Evolutionary conservation across 2,113 vertebrate species (phyloP).

Genomic region (Symphodus melops): DNA sequence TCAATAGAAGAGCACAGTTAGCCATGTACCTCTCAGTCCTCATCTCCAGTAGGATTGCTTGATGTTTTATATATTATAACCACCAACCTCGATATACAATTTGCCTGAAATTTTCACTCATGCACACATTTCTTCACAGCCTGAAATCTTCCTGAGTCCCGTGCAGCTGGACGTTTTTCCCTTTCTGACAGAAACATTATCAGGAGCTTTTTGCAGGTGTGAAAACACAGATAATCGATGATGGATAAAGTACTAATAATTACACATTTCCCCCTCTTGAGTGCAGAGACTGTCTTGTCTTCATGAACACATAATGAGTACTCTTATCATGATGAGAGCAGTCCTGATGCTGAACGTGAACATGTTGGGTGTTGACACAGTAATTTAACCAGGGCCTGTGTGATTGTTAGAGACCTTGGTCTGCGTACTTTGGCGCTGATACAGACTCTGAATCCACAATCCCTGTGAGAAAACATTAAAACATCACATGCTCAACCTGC

Average conservation of each 20-base stretch:
- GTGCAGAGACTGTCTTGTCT: too few species aligned
- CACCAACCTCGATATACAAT: too few species aligned
- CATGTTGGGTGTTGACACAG: conserved; percentile 54
- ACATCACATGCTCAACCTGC: conserved; percentile 2
- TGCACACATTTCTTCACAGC: too few species aligned
- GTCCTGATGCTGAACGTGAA: conserved; percentile 15
- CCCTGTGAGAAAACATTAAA: conserved; percentile 22
- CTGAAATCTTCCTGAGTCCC: too few species aligned
- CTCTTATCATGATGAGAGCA: not conserved
- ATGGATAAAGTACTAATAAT: too few species aligned
- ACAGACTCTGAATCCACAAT: conserved; percentile 15
- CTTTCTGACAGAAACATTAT: too few species aligned
- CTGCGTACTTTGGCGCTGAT: conserved; percentile 40
- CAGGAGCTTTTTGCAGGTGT: too few species aligned
- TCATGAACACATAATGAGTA: not conserved
- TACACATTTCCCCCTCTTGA: not conserved
- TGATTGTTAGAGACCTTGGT: conserved; percentile 25
- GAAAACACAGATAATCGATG: too few species aligned
- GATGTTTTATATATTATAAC: too few species aligned
- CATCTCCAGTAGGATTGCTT: too few species aligned
- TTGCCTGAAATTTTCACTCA: too few species aligned
- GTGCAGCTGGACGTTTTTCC: too few species aligned
- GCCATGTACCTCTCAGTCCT: not conserved
- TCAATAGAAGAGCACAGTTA: not conserved
- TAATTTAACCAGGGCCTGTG: conserved; percentile 44